These are phyloP conservation scores for Thymelicus sylvestris DNA, from an alignment of 2,888 invertebrate genomes.

Conservation along the genomic window DNA sequence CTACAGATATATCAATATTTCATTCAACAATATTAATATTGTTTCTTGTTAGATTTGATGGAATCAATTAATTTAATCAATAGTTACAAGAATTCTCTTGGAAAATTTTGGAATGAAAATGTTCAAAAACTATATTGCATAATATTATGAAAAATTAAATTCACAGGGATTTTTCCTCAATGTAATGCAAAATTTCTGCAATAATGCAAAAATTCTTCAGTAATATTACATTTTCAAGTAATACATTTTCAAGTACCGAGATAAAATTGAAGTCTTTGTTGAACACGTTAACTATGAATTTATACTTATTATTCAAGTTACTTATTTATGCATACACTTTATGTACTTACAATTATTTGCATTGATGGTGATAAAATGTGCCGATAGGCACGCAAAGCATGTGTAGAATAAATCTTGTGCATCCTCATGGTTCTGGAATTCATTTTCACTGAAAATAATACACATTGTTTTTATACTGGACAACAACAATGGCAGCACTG, in stretches of 20 bases:
- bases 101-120: too few species aligned
- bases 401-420: conserved; percentile 94
- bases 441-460: conserved; percentile 88
- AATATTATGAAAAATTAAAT: neutral
- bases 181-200: neutral
- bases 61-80: too few species aligned
- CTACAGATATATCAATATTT: too few species aligned
- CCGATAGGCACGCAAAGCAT: conserved; percentile 93
- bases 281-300: too few species aligned
- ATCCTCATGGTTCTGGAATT: conserved; percentile 93
- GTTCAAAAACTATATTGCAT: neutral
- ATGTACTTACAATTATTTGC: conserved; percentile 88
- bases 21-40: neutral
- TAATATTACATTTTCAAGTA: too few species aligned
- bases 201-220: too few species aligned
- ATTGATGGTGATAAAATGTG: conserved; percentile 92
- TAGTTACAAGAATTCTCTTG: too few species aligned
- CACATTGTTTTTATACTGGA: neutral
- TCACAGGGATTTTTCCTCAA: neutral
- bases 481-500: too few species aligned
- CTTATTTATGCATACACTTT: neutral
- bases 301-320: neutral
- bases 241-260: too few species aligned
- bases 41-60: neutral
- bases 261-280: too few species aligned